Evolutionary conservation across 1,140 invertebrate species (phyloP), one percentile per base, ranked within the genome.

Genomic region (Pentalonia nigronervosa): DNA sequence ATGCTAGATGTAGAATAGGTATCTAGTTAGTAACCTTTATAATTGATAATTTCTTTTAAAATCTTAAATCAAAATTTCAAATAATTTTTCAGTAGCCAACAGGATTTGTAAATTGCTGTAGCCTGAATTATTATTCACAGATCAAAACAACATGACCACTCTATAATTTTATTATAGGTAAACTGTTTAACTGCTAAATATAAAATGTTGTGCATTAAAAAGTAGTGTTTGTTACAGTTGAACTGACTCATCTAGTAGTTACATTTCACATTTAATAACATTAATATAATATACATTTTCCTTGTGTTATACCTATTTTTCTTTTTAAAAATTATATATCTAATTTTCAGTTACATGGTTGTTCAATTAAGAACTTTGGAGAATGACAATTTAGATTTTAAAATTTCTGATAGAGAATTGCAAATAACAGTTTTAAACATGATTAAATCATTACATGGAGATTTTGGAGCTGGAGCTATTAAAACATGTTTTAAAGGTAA

Each of bases 371-470:
- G 21, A 56, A 86, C 34, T 41, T 84, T 56, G 8, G 20, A 50
- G 7, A 17, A 93, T 56, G 30, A 53, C 0, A 56, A 93, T 93
- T 30, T n/a, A 30, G n/a, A 86, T 93, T 41, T 84, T 21, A 56
- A 84, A 93, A 56, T 84, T 86, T 41, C 76, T 30, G 60, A 86
- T 53, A 93, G 25, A 86, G 95, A 96, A 48, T 95, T 98, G 81
- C 95, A 97, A 94, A 95, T 96, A 94, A 96, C 96, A 34, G 94
- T 97, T 87, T 94, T 96, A 30, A 95, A 95, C 50, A 96, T 96
- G 95, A 96, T 97, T 14, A 96, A 97, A 95, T 96, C 97, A 94
- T 94, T 97, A 89, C 97, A 97, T 95, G 97, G 97, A 9, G 97
- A 97, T 94, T 97, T 97, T 95, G 97, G 97, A 23, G 94, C 96